These are phyloP conservation scores for Ecliptopera silaceata DNA, from an alignment of 2,888 invertebrate genomes.

Conservation along the genomic window DNA sequence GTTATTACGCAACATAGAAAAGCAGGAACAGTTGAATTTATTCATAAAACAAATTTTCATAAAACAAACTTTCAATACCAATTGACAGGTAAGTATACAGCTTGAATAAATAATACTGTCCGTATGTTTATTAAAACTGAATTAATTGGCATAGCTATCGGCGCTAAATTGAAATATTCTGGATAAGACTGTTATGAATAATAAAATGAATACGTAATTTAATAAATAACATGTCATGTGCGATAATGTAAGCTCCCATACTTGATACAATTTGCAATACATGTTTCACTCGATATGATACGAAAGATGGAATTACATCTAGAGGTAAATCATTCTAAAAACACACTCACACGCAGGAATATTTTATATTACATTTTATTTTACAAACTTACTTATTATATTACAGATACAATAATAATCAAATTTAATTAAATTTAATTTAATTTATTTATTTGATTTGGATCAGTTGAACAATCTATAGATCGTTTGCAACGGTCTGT, in stretches of 20 bases:
- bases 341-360: too few relatives aligned
- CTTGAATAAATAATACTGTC: constrained; percentile 27
- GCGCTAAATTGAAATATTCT: constrained; percentile 44
- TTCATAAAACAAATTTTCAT: constrained; percentile 20
- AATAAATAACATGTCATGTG: constrained; percentile 32
- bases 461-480: too few relatives aligned
- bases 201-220: constrained; percentile 63
- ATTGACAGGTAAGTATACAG: constrained; percentile 8
- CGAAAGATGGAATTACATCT: too few relatives aligned
- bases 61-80: constrained; percentile 24
- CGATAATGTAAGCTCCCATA: constrained; percentile 6
- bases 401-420: too few relatives aligned
- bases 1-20: not conserved
- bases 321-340: too few relatives aligned
- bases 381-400: too few relatives aligned
- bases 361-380: too few relatives aligned
- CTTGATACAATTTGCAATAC: constrained; percentile 5
- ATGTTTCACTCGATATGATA: too few relatives aligned
- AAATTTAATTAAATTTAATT: too few relatives aligned
- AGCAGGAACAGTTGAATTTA: constrained; percentile 4
- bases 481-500: too few relatives aligned
- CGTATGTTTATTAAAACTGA: constrained; percentile 38
- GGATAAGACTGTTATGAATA: constrained; percentile 61
- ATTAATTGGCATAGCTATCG: constrained; percentile 43
- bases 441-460: too few relatives aligned